Evolutionary conservation across 1,140 invertebrate species (phyloP), one percentile per base, ranked within the genome.

Genomic region (Ridgeia piscesae): DNA sequence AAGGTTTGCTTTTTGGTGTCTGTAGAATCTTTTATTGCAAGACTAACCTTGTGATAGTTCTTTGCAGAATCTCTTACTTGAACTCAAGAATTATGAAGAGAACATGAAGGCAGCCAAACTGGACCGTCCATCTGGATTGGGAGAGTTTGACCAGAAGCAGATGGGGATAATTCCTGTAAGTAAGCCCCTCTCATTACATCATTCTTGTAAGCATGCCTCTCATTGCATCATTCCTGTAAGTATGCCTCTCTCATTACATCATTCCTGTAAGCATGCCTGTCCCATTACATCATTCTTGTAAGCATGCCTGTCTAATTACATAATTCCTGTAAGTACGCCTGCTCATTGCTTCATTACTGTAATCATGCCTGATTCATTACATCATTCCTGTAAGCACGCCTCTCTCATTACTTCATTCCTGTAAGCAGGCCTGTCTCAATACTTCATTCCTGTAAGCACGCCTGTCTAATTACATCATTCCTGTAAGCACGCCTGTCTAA

Each of bases 71-170:
- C 95, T 99, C 2, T 95, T 98, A 93, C 96, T 98, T 93, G 98
- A 99, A 95, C 95, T 99, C 77, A 97, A 97, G 94, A 98, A 98
- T 95, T 98, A 98, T 95, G 97, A 98, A 94, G 97, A 95, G 93
- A 96, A 96, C 93, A 91, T 93, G 88, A 94, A 94, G 92, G 94
- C 94, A 31, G 93, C 95, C 35, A 92, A 93, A 94, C 88, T 94
- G 93, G 89, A 93, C 93, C 33, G 94, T 93, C 91, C 94, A 93
- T n/a, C 94, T 89, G 89, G 94, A 34, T 35, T 94, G 27, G 94
- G 95, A 6, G 95, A 95, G 89, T 92, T 94, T 33, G 94, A 95
- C 88, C 93, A 94, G 92, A 92, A 94, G 33, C 89, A 93, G 88
- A 95, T 97, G 95, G 97, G 97, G 48, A 96, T 97, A 2, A 97